Evolutionary conservation across 2,797 vertebrate genomes (phyloP), one percentile per base, ranked within the genome.

Genomic region (Hafferia zeledoni): DNA sequence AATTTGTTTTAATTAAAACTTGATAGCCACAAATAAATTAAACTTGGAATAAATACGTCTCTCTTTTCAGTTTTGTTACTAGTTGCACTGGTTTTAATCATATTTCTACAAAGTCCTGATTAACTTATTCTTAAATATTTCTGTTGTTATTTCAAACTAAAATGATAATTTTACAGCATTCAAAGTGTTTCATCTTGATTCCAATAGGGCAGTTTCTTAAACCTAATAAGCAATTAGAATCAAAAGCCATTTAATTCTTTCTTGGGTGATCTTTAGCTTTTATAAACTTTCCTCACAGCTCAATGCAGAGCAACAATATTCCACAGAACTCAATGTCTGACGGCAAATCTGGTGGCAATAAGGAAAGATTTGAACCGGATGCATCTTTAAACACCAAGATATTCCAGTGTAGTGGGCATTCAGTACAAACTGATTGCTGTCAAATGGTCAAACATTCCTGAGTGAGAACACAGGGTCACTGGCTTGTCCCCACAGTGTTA

Each of bases 1-100:
- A 70, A 60, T 87, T 95, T 93, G 39, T 80, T 87, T 90, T 79
- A 77, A 91, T 83, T 94, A 83, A 89, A 90, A 88, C 59, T 85
- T 83, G 37, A 56, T 88, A 63, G 50, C 75, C 79, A 88, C 68
- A 89, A 93, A 87, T 87, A 91, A 83, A 91, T 89, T 87, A 89
- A 93, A 46, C 39, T 89, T 19, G 9, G 35, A 85, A 68, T 79
- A 93, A 84, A 28, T 61, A 69, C 47, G n/a, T 72, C 28, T 79
- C 49, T 91, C 71, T 86, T 78, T 95, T 94, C 67, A 69, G 13
- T 75, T 84, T 69, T 56, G 77, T 90, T 87, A 65, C 39, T 92
- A 88, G 67, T 76, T 92, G 47, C 43, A 87, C 27, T 50, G 47
- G 41, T 84, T 85, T 92, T 79, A 87, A 53, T 74, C 37, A 46